A percentile compares a stretch with the other conserved stretches of the same genome.
Evolutionary conservation across 1,140 invertebrate genomes (phyloP).

Genomic region (Bicyclus anynana): DNA sequence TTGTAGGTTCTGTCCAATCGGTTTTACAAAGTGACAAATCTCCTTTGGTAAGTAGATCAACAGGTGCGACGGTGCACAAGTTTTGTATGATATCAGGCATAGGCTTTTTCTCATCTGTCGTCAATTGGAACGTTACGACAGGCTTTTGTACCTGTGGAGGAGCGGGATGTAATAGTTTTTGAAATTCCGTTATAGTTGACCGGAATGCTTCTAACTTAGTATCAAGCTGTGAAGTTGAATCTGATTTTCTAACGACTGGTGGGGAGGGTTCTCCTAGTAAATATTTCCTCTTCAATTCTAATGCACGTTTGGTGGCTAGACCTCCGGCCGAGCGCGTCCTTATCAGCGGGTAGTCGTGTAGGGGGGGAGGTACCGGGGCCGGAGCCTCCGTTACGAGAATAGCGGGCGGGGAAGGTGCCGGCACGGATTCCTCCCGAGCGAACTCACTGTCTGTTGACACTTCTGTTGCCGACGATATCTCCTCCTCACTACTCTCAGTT

Average conservation of each 20-base stretch:
- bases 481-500: conserved; percentile 82
- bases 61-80: conserved; percentile 48
- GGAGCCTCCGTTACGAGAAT: conserved; percentile 58
- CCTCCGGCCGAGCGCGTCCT: conserved; percentile 90
- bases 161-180: conserved; percentile 90
- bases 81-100: conserved; percentile 69
- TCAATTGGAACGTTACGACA: conserved; percentile 53
- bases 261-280: conserved; percentile 82
- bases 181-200: conserved; percentile 91
- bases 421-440: conserved; percentile 87
- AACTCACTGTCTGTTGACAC: conserved; percentile 95
- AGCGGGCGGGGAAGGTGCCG: conserved; percentile 66
- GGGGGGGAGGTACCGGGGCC: conserved; percentile 78
- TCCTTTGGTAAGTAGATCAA: conserved; percentile 56
- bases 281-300: conserved; percentile 91
- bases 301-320: conserved; percentile 89
- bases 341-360: conserved; percentile 83
- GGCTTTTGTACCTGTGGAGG: conserved; percentile 70
- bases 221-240: conserved; percentile 90
- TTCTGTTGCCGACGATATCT: conserved; percentile 91
- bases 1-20: conserved; percentile 38
- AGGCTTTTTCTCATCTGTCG: conserved; percentile 47
- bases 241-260: conserved; percentile 86
- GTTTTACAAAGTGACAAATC: conserved; percentile 49
- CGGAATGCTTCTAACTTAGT: conserved; percentile 89